phyloP scores from a whole-genome alignment of 2,113 vertebrate genomes.

The Hippocampus guttulatus region DNA sequence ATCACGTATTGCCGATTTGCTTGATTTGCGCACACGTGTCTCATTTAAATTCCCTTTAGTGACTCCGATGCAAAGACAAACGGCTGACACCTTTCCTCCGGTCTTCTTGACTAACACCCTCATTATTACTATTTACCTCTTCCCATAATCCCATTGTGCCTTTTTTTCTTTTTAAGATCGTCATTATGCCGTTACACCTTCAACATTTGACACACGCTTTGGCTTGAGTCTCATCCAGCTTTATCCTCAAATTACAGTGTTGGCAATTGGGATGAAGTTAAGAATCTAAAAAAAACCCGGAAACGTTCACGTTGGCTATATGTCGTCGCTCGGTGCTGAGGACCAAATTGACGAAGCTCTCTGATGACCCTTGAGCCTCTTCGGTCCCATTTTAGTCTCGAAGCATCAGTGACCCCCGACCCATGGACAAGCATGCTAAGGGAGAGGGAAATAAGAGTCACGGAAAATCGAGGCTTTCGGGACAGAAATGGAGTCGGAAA shows the following conservation, averaged over 20 bases:
- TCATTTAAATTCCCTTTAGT: background rate
- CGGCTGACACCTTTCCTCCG: background rate
- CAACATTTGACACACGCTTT: background rate
- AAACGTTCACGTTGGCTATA: too few species aligned
- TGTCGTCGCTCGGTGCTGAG: background rate
- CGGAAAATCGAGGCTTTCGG: background rate
- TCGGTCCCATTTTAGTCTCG: background rate
- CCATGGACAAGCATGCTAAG: background rate
- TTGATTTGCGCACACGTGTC: background rate
- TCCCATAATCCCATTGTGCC: background rate
- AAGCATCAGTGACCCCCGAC: background rate
- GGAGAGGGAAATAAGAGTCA: background rate
- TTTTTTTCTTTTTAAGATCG: background rate
- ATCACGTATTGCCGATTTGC: background rate
- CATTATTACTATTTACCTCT: background rate
- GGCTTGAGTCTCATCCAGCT: background rate
- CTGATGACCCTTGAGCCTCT: background rate
- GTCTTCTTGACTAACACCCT: background rate
- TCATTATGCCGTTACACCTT: background rate
- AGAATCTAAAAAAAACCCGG: background rate
- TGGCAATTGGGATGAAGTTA: background rate
- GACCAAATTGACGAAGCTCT: background rate
- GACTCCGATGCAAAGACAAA: slow-evolving; percentile 6
- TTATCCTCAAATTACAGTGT: background rate
- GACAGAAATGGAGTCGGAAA: background rate